Percentiles rank a stretch among this genome's conserved stretches.
phyloP scores from a whole-genome alignment of 1,140 invertebrate species.

The Drosophila nigrodunni region DNA sequence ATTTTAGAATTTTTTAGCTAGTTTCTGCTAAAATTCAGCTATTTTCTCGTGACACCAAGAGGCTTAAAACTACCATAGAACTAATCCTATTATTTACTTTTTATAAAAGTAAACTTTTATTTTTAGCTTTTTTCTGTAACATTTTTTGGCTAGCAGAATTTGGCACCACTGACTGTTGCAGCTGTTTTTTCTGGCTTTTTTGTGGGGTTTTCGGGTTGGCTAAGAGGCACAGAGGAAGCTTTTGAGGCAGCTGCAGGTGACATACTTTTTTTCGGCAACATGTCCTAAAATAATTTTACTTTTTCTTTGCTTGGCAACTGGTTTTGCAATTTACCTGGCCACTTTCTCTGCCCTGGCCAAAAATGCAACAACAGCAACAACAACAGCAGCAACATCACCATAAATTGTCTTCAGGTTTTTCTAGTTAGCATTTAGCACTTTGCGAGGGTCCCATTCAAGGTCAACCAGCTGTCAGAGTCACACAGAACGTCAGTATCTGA shows the following conservation, averaged over 20 bases:
- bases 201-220: not conserved
- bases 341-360: conserved; percentile 68
- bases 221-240: not conserved
- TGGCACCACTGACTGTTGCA: conserved; percentile 10
- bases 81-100: no score
- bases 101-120: not conserved
- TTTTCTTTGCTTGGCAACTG: conserved; percentile 63
- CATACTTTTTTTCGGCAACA: conserved; percentile 69
- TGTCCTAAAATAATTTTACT: conserved; percentile 82
- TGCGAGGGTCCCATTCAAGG: conserved; percentile 65
- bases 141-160: not conserved
- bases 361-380: conserved; percentile 11
- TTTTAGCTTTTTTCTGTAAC: conserved; percentile 4
- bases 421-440: conserved; percentile 61
- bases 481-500: not conserved
- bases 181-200: conserved; percentile 49
- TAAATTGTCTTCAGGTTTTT: conserved; percentile 39
- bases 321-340: conserved; percentile 41
- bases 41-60: no score
- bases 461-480: conserved; percentile 41
- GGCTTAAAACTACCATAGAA: no score
- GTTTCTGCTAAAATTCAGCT: no score
- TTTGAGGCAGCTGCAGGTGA: conserved; percentile 63
- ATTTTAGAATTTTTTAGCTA: no score
- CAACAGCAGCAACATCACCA: conserved; percentile 7